Conservation (phyloP, 2,888 invertebrate species). For the Pseudolycoriella hygida region DNA sequence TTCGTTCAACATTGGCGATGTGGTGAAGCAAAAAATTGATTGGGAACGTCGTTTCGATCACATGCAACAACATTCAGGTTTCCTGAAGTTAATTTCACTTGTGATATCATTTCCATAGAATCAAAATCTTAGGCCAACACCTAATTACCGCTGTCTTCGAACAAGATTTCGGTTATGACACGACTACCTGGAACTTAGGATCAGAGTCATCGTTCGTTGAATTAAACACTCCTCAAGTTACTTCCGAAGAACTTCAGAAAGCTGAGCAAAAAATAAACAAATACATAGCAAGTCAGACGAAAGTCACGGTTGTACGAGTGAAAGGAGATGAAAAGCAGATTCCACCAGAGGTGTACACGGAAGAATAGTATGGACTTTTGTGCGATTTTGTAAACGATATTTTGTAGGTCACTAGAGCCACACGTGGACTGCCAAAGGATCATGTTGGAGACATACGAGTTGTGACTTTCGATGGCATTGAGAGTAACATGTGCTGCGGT, state of each 20-base stretch:
- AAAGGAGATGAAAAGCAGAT: slow-evolving; percentile 31
- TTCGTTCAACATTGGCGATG: slow-evolving; percentile 41
- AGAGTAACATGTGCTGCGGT: slow-evolving; percentile 75
- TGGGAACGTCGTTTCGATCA: slow-evolving; percentile 71
- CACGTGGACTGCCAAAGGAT: slow-evolving; percentile 59
- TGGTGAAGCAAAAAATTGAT: slow-evolving; percentile 45
- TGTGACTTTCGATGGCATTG: slow-evolving; percentile 55
- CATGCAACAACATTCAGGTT: slow-evolving; percentile 84
- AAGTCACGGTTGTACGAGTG: slow-evolving; percentile 36
- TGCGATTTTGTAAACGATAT: not conserved
- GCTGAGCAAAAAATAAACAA: too few species aligned
- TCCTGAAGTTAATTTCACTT: slow-evolving; percentile 8
- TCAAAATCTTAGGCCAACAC: slow-evolving; percentile 46
- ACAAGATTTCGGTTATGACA: slow-evolving; percentile 43
- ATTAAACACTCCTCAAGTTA: slow-evolving; percentile 35
- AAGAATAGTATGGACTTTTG: not conserved
- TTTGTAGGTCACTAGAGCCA: slow-evolving; percentile 12
- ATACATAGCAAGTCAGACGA: slow-evolving; percentile 14
- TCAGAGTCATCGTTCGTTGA: slow-evolving; percentile 57
- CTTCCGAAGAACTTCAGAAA: slow-evolving; percentile 29
- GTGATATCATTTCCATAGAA: not conserved
- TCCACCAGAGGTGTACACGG: slow-evolving; percentile 21
- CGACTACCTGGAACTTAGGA: slow-evolving; percentile 42
- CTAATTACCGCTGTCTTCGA: slow-evolving; percentile 64
- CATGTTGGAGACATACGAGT: slow-evolving; percentile 59